phyloP scores from a whole-genome alignment of 2,113 vertebrate genomes.

The Cololabis saira region DNA sequence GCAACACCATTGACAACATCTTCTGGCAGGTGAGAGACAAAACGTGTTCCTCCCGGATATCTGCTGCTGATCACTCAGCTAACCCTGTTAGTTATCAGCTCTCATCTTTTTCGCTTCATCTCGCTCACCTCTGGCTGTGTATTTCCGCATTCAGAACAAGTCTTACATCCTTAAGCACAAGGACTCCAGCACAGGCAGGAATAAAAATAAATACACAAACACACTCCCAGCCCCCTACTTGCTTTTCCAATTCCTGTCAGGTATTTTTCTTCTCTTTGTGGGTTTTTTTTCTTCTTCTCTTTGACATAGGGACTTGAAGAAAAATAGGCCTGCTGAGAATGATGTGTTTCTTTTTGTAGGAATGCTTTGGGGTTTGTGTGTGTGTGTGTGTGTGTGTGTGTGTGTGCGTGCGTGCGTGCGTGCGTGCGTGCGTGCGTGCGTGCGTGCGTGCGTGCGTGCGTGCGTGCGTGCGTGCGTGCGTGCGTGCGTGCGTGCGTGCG shows the following conservation, averaged over 20 bases:
- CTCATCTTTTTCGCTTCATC: conserved; percentile 24
- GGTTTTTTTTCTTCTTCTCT: background rate
- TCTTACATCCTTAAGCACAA: conserved; percentile 42
- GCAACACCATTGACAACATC: conserved; percentile 98
- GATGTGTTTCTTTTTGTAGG: conserved; percentile 85
- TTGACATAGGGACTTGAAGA: conserved; percentile 31
- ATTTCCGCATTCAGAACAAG: conserved; percentile 35
- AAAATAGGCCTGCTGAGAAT: conserved; percentile 52
- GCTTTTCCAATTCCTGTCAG: conserved; percentile 26
- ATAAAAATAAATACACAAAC: conserved; percentile 36
- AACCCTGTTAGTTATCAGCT: conserved; percentile 33
- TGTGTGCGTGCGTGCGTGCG: too few species aligned
- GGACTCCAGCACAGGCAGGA: conserved; percentile 16
- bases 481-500: too few species aligned
- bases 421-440: too few species aligned
- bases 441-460: too few species aligned
- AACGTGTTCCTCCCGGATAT: conserved; percentile 5
- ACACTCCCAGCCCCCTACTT: conserved; percentile 33
- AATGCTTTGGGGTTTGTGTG: conserved; percentile 61
- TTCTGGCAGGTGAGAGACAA: conserved; percentile 93
- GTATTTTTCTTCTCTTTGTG: background rate
- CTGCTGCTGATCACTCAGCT: conserved; percentile 31
- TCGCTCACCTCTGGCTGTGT: conserved; percentile 30
- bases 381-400: conserved; percentile 83
- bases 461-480: too few species aligned